phyloP scores from a whole-genome alignment of 2,888 invertebrate genomes.

The Tachina grossa region DNA sequence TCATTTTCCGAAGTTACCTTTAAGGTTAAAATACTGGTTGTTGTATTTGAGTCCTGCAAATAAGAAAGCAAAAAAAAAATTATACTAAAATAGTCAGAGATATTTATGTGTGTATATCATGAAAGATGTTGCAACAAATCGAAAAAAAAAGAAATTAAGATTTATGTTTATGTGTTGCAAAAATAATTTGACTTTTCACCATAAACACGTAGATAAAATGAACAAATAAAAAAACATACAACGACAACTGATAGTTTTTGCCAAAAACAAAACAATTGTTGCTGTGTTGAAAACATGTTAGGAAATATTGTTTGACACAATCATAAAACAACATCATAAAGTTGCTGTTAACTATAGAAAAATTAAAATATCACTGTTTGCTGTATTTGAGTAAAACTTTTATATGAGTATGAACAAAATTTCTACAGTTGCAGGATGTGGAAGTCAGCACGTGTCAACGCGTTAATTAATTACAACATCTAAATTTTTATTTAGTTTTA shows the following conservation, averaged over 20 bases:
- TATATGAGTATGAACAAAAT: too few species aligned
- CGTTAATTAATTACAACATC: too few species aligned
- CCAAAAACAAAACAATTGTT: conserved; percentile 28
- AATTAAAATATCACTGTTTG: too few species aligned
- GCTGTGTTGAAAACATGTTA: conserved; percentile 4
- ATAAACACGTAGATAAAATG: conserved; percentile 37
- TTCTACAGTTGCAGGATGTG: too few species aligned
- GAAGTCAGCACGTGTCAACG: too few species aligned
- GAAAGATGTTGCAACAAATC: background rate
- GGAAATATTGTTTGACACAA: background rate
- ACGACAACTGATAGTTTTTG: conserved; percentile 28
- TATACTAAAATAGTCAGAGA: background rate
- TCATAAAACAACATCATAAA: too few species aligned
- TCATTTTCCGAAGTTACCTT: conserved; percentile 91
- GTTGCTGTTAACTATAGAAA: too few species aligned
- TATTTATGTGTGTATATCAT: background rate
- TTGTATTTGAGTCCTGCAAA: conserved; percentile 84
- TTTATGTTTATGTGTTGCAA: conserved; percentile 52
- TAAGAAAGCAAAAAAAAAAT: conserved; percentile 10
- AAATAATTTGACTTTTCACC: conserved; percentile 58
- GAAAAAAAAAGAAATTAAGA: conserved; percentile 26
- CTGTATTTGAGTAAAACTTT: too few species aligned
- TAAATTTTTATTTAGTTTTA: too few species aligned
- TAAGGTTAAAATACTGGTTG: conserved; percentile 89
- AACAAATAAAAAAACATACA: background rate